Percentiles rank a stretch among this genome's conserved stretches.
Conservation (phyloP, 2,888 invertebrate species). For the Melitaea athalia region DNA sequence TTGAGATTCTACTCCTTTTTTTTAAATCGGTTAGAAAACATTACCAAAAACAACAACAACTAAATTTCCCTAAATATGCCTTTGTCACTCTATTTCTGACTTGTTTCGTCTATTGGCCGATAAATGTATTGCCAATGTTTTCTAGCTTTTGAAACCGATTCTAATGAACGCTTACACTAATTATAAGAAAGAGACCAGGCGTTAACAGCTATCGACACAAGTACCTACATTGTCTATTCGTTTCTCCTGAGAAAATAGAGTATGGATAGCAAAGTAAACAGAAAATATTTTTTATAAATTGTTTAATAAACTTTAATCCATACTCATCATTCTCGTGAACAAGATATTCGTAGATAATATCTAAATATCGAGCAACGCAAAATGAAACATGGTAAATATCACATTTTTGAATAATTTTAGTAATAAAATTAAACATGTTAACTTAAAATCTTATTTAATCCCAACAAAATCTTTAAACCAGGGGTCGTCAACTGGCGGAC, state of each 20-base stretch:
- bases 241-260: background rate
- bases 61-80: background rate
- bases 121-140: background rate
- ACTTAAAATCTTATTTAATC: no score
- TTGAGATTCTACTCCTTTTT: no score
- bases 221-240: conserved; percentile 1
- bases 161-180: conserved; percentile 3
- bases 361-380: no score
- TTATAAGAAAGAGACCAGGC: background rate
- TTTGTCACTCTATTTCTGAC: background rate
- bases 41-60: no score
- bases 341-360: no score
- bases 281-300: background rate
- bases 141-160: background rate
- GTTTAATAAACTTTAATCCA: background rate
- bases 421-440: no score
- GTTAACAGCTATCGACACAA: background rate
- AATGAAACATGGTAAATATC: no score
- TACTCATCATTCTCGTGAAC: no score
- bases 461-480: no score
- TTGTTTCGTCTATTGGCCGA: background rate
- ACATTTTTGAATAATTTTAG: no score
- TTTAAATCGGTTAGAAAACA: no score
- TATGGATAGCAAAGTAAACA: background rate
- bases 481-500: no score